Evolutionary conservation across 2,797 vertebrate species (phyloP).

Genomic region (Hozukius guyotensis): DNA sequence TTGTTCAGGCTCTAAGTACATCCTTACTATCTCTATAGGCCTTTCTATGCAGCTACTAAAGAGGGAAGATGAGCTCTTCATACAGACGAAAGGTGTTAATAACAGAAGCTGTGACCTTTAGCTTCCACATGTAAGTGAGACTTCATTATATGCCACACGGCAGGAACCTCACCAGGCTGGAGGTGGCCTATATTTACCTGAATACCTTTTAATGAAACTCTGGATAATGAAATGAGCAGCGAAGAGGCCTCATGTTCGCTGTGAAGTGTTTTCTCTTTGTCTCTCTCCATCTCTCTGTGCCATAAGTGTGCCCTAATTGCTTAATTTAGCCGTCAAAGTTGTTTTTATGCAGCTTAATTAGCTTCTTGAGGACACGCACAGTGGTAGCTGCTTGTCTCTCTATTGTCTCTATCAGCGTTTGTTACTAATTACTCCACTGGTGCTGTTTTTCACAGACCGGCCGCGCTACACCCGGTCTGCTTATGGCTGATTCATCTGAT

Average conservation of each 20-base stretch:
- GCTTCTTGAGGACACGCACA: slow-evolving; percentile 13
- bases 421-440: slow-evolving; percentile 54
- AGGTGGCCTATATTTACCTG: slow-evolving; percentile 16
- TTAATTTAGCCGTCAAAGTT: slow-evolving; percentile 57
- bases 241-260: background rate
- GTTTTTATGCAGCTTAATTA: slow-evolving; percentile 60
- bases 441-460: slow-evolving; percentile 41
- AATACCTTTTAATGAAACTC: slow-evolving; percentile 3
- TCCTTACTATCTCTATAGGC: background rate
- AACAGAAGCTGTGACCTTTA: slow-evolving; percentile 14
- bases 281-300: background rate
- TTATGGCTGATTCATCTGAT: slow-evolving; percentile 58
- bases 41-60: too few species aligned
- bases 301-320: slow-evolving; percentile 53
- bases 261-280: background rate
- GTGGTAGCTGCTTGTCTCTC: background rate
- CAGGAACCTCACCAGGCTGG: background rate
- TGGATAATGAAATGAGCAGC: slow-evolving; percentile 10
- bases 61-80: background rate
- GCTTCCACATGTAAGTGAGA: background rate
- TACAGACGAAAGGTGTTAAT: background rate
- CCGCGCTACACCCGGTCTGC: slow-evolving; percentile 6
- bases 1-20: background rate
- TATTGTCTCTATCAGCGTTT: slow-evolving; percentile 9
- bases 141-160: background rate